Base-by-base conservation (phyloP, 2,797 vertebrate species). In the Holocentrus rufus region DNA sequence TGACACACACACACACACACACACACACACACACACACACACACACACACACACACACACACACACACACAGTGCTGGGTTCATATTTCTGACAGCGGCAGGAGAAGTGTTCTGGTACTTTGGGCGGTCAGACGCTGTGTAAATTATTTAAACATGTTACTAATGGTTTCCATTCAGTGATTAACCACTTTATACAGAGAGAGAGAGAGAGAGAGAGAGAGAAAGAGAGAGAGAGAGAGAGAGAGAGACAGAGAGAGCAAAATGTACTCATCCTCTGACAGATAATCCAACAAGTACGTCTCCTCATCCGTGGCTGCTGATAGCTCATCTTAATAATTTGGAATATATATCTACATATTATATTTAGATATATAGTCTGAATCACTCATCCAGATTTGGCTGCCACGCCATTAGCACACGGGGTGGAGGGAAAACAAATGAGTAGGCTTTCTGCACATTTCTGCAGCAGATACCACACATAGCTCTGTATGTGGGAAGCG, bases 141-240 rank as follows among this genome's bases (percentile, higher is more conserved):
- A 69, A 91, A 90, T 88, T 87, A 90, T 90, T 90, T 72, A 91
- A 90, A 89, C 79, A 64, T 86, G 79, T 80, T 88, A 84, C 85
- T 89, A 87, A 90, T 87, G 89, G 82, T 90, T 91, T 90, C 89
- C 89, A 90, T 85, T 83, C 86, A 86, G 82, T 80, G 87, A 88
- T 91, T 84, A 89, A 84, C 58, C 60, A 77, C 85, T 84, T 84
- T 78, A 76, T 80, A 69, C 50, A 58, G 69, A 31, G 14, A 55
- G 20, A 55, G 20, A 54, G 20, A 44, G n/a, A n/a, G 47, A 65
- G 5, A 52, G 25, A 52, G 30, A 53, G 46, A 20, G 17, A 8
- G n/a, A n/a, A n/a, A n/a, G n/a, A n/a, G n/a, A n/a, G n/a, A n/a
- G n/a, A n/a, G n/a, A n/a, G n/a, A n/a, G n/a, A 31, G 30, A 31